Evolutionary conservation across 2,888 invertebrate genomes (phyloP).

Genomic region (Orchestes rusci): DNA sequence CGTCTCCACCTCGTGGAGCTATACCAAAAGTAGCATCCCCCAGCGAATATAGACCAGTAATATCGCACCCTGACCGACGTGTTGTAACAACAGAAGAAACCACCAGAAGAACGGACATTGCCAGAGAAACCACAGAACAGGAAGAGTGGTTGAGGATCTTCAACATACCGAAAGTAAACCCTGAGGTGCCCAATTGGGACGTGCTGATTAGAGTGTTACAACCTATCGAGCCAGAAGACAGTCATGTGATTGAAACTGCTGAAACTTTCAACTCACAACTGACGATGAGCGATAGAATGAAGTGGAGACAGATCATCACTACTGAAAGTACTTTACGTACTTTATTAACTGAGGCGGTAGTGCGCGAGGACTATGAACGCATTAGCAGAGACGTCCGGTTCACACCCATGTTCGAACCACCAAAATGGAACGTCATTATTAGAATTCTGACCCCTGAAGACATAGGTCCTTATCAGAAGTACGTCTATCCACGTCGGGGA

Average conservation of each 20-base stretch:
- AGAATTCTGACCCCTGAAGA: conserved; percentile 56
- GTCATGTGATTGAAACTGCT: conserved; percentile 47
- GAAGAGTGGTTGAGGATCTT: conserved; percentile 42
- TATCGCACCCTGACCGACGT: conserved; percentile 19
- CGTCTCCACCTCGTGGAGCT: background rate
- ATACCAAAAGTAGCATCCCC: no score
- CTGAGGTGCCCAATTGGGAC: conserved; percentile 75
- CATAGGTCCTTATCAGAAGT: conserved; percentile 21
- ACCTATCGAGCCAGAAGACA: conserved; percentile 65
- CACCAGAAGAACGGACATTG: conserved; percentile 11
- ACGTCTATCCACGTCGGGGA: conserved; percentile 63
- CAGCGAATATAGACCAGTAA: no score
- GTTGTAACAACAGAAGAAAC: conserved; percentile 14
- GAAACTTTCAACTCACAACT: conserved; percentile 49
- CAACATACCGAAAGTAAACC: conserved; percentile 59
- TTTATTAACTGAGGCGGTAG: conserved; percentile 73
- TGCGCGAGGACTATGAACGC: conserved; percentile 80
- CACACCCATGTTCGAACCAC: conserved; percentile 74
- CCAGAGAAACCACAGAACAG: conserved; percentile 11
- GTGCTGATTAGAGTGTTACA: conserved; percentile 76
- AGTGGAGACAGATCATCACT: conserved; percentile 85
- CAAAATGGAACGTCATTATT: conserved; percentile 90
- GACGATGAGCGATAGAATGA: conserved; percentile 75
- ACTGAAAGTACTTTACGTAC: conserved; percentile 79
- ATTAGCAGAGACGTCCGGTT: conserved; percentile 76